A percentile compares a stretch with the other conserved stretches of the same genome.
phyloP scores from a whole-genome alignment of 1,140 invertebrate species.

The Maconellicoccus hirsutus region DNA sequence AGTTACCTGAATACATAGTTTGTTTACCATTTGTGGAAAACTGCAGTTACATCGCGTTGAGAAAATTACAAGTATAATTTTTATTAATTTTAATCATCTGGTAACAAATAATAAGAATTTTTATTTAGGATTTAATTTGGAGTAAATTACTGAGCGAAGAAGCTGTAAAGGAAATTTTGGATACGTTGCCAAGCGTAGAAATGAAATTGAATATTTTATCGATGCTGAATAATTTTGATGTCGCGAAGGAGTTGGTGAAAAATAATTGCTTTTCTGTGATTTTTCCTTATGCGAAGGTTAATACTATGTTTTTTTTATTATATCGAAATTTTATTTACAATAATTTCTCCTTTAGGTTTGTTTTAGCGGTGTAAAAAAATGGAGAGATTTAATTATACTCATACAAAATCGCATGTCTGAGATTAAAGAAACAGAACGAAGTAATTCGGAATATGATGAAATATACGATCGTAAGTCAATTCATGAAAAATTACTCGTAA shows the following conservation, averaged over 20 bases:
- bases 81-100: not conserved
- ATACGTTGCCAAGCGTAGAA: not conserved
- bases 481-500: not conserved
- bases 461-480: not conserved
- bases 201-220: not conserved
- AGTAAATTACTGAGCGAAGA: not conserved
- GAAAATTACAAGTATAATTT: not conserved
- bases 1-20: not conserved
- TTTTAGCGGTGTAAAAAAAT: not conserved
- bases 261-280: not conserved
- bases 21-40: not conserved
- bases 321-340: too few species aligned
- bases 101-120: not conserved
- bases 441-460: not conserved
- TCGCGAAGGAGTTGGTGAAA: not conserved
- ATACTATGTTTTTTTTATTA: too few species aligned
- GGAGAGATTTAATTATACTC: not conserved
- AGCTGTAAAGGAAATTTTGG: not conserved
- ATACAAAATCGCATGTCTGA: not conserved
- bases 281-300: conserved; percentile 11
- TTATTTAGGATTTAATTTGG: conserved; percentile 7
- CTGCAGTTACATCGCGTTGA: not conserved
- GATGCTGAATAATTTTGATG: not conserved
- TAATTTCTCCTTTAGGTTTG: not conserved
- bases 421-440: not conserved